Percentiles rank a stretch among this genome's conserved stretches.
These are phyloP conservation scores for Trissonchulus latispiculum DNA, from an alignment of 2,888 invertebrate species.

Conservation along the genomic window DNA sequence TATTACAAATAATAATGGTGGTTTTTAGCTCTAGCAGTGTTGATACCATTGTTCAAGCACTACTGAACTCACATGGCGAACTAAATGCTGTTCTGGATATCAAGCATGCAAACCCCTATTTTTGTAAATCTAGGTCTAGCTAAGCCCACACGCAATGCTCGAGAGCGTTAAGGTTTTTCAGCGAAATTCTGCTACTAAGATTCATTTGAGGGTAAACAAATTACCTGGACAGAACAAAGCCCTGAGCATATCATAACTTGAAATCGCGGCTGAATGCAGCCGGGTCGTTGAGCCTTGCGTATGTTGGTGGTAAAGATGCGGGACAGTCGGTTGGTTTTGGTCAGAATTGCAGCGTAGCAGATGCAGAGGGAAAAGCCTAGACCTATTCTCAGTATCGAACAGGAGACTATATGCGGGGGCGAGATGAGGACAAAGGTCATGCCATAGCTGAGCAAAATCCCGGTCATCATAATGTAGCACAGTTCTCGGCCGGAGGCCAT, in stretches of 20 bases:
- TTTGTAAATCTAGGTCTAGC: no score
- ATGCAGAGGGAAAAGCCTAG: conserved; percentile 62
- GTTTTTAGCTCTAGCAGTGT: no score
- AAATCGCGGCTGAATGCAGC: conserved; percentile 64
- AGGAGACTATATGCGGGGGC: conserved; percentile 57
- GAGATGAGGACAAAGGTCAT: conserved; percentile 62
- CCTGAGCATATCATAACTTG: conserved; percentile 50
- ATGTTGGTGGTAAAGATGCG: conserved; percentile 61
- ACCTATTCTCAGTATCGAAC: conserved; percentile 56
- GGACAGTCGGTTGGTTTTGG: conserved; percentile 64
- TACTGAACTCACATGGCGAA: no score
- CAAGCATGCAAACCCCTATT: no score
- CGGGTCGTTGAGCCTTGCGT: conserved; percentile 59
- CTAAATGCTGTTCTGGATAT: no score
- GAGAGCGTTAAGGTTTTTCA: no score
- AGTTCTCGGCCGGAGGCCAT: conserved; percentile 68
- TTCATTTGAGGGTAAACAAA: no score
- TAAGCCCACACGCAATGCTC: no score
- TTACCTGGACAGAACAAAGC: neutral
- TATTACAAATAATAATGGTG: no score
- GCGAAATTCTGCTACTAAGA: no score
- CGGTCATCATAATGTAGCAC: conserved; percentile 62
- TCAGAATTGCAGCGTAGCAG: conserved; percentile 64
- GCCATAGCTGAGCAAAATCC: conserved; percentile 60
- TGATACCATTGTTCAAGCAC: no score